Evolutionary conservation across 2,113 vertebrate genomes (phyloP).

Genomic region (Lophotis ruficrista): DNA sequence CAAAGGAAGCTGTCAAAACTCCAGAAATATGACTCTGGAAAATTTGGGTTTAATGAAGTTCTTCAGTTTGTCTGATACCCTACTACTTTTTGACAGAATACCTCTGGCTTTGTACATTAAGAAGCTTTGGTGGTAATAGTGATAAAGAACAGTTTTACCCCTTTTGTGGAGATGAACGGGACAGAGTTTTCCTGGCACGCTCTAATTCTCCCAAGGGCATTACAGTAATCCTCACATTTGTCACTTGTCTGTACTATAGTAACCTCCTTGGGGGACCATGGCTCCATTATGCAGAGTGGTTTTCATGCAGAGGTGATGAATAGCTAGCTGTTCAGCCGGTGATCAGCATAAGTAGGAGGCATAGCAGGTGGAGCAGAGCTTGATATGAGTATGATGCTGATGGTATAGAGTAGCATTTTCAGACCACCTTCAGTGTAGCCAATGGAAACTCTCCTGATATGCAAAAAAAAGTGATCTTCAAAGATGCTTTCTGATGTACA

Average conservation of each 20-base stretch:
- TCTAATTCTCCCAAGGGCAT: constrained; percentile 1
- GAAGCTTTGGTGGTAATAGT: not conserved
- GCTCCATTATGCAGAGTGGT: not conserved
- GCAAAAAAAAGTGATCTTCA: not conserved
- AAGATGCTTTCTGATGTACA: not conserved
- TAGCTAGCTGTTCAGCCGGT: not conserved
- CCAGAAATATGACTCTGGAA: not conserved
- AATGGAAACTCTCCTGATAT: not conserved
- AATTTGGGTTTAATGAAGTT: constrained; percentile 7
- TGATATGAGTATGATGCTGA: not conserved
- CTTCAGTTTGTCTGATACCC: not conserved
- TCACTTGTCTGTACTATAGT: not conserved
- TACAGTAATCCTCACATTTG: constrained; percentile 14
- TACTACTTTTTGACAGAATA: not conserved
- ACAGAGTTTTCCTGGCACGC: not conserved
- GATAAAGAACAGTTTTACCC: not conserved
- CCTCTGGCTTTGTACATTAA: not conserved
- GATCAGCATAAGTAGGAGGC: not conserved
- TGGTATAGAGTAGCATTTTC: not conserved
- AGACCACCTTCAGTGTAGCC: not conserved
- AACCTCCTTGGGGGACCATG: not conserved
- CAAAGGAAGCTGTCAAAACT: constrained; percentile 22
- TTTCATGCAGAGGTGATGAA: not conserved
- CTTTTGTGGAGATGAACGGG: not conserved
- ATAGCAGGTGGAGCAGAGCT: not conserved